Evolutionary conservation across 30 jellyfish, hydroid and myxozoan genomes (phyloP).

Genomic region (Cassiopea andromeda): DNA sequence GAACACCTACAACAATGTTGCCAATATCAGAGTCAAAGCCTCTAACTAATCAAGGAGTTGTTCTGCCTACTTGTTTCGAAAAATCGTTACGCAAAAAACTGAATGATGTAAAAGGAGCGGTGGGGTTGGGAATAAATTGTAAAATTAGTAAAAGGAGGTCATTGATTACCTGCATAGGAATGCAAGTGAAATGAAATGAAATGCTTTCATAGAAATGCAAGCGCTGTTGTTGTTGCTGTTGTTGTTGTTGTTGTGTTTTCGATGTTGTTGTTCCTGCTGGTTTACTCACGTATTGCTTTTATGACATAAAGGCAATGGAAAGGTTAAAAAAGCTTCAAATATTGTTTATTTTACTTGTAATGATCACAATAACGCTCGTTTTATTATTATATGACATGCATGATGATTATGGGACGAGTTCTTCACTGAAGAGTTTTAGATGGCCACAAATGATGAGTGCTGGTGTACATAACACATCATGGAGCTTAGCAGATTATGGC

Average conservation of each 20-base stretch:
- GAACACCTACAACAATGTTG: too few relatives aligned
- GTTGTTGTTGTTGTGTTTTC: slow-evolving; percentile 9
- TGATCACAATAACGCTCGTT: slow-evolving; percentile 14
- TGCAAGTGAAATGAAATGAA: too few relatives aligned
- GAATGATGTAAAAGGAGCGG: too few relatives aligned
- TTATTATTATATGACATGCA: slow-evolving; percentile 38
- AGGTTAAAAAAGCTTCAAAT: slow-evolving; percentile 1
- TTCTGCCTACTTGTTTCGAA: too few relatives aligned
- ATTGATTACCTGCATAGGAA: too few relatives aligned
- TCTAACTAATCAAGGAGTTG: too few relatives aligned
- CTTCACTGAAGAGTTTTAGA: neutral
- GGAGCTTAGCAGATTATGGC: slow-evolving; percentile 9
- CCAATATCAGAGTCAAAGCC: too few relatives aligned
- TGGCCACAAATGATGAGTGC: neutral
- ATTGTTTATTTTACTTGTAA: slow-evolving; percentile 28
- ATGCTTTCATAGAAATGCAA: too few relatives aligned
- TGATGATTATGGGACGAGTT: neutral
- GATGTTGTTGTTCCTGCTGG: neutral
- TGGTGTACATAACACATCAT: neutral
- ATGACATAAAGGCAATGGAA: slow-evolving; percentile 22
- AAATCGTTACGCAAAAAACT: too few relatives aligned
- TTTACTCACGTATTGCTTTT: neutral
- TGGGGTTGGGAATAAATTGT: too few relatives aligned
- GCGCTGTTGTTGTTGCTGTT: neutral
- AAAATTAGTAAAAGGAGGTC: too few relatives aligned